phyloP scores from a whole-genome alignment of 2,888 invertebrate species.

The Amiota minor region DNA sequence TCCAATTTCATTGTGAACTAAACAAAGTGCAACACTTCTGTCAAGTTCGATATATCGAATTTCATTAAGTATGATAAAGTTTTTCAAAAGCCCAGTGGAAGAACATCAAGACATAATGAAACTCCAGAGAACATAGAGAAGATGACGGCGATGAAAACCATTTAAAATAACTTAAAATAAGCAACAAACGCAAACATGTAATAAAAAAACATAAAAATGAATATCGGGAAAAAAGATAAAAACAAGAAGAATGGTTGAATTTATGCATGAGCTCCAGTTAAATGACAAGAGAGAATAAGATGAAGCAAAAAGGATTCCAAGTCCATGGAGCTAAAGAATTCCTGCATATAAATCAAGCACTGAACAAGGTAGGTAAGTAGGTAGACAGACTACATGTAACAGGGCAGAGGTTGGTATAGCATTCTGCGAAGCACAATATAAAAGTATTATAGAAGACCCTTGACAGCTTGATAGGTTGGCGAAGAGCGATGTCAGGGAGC shows the following conservation, averaged over 20 bases:
- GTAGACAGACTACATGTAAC: slow-evolving; percentile 1
- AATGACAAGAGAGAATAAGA: slow-evolving; percentile 25
- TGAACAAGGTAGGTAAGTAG: slow-evolving; percentile 22
- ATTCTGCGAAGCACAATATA: too few relatives aligned
- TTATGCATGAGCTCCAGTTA: slow-evolving; percentile 33
- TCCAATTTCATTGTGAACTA: slow-evolving; percentile 11
- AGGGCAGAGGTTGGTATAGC: neutral
- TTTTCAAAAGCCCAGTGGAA: slow-evolving; percentile 19
- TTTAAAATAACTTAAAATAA: slow-evolving; percentile 1
- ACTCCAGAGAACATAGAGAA: neutral
- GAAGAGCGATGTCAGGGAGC: too few relatives aligned
- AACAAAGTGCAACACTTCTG: slow-evolving; percentile 11
- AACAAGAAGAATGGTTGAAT: slow-evolving; percentile 24
- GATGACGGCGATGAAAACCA: neutral
- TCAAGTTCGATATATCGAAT: slow-evolving; percentile 4
- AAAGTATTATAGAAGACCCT: too few relatives aligned
- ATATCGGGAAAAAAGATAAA: neutral
- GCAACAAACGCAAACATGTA: neutral
- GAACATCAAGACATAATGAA: slow-evolving; percentile 22
- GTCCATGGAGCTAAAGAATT: slow-evolving; percentile 22
- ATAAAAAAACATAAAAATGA: neutral
- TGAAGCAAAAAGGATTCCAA: neutral
- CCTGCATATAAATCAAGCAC: slow-evolving; percentile 30
- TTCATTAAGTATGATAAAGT: slow-evolving; percentile 16
- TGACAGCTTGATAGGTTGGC: too few relatives aligned